phyloP scores from a whole-genome alignment of 2,888 invertebrate genomes.

The Ennomos fuscantarius region DNA sequence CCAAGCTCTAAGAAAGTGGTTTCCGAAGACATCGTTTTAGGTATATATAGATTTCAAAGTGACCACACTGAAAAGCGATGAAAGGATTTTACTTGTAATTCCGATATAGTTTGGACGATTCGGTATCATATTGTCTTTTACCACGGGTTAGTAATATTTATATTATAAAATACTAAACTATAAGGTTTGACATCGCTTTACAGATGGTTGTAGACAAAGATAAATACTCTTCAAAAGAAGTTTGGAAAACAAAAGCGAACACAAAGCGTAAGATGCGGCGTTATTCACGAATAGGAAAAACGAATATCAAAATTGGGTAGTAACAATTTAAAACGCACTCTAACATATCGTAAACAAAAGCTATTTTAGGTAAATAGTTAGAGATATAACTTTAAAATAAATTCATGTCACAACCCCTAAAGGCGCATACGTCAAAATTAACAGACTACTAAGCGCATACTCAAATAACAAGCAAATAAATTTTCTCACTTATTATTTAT shows the following conservation, averaged over 20 bases:
- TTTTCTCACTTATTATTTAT: conserved; percentile 42
- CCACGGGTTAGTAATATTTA: no score
- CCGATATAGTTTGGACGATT: no score
- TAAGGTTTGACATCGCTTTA: conserved; percentile 40
- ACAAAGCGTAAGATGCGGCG: conserved; percentile 57
- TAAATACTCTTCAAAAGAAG: conserved; percentile 45
- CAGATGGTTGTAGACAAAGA: conserved; percentile 1
- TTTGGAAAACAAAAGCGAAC: conserved; percentile 61
- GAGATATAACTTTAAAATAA: no score
- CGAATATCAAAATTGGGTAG: no score
- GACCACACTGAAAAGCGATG: no score
- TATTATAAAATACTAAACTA: no score
- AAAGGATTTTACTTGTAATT: no score
- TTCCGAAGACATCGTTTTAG: no score
- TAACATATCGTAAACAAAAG: conserved; percentile 16
- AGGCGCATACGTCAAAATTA: conserved; percentile 24
- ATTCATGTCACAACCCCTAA: conserved; percentile 7
- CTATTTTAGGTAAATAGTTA: no score
- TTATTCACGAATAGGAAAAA: conserved; percentile 7
- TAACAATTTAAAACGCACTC: background rate
- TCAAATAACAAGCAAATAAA: conserved; percentile 40
- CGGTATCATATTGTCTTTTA: no score
- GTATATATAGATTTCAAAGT: no score
- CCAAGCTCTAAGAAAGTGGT: no score
- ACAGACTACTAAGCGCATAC: conserved; percentile 24